phyloP scores from a whole-genome alignment of 2,888 invertebrate genomes.

The Ecdyonurus torrentis region DNA sequence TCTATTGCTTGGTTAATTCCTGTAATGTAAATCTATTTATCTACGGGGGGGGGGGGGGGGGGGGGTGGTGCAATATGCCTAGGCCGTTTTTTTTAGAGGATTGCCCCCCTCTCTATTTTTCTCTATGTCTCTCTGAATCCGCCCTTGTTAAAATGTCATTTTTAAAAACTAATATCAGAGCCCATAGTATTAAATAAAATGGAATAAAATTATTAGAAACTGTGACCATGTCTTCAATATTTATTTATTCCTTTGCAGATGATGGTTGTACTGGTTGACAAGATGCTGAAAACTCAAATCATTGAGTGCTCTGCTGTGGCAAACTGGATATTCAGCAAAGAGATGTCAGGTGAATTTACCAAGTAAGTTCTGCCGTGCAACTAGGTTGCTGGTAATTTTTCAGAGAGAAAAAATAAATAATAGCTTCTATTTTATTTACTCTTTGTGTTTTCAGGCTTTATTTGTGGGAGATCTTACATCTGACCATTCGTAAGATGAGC shows the following conservation, averaged over 20 bases:
- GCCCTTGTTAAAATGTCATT: too few species aligned
- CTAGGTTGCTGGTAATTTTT: not conserved
- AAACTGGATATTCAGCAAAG: conserved; percentile 93
- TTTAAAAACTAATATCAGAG: not conserved
- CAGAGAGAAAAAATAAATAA: not conserved
- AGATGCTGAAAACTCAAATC: conserved; percentile 92
- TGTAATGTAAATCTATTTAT: not conserved
- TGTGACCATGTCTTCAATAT: not conserved
- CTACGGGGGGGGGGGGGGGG: too few species aligned
- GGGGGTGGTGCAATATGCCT: too few species aligned
- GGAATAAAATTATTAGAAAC: not conserved
- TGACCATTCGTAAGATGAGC: conserved; percentile 93
- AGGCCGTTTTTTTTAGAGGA: too few species aligned
- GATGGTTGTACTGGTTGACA: conserved; percentile 91
- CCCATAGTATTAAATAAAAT: conserved; percentile 1
- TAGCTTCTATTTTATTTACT: not conserved
- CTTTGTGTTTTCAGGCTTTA: conserved; percentile 46
- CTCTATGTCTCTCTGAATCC: too few species aligned
- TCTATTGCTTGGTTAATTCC: too few species aligned
- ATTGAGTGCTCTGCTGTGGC: conserved; percentile 95
- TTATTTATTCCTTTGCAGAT: conserved; percentile 38
- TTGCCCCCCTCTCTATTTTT: too few species aligned
- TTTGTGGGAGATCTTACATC: conserved; percentile 91
- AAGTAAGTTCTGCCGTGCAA: conserved; percentile 32
- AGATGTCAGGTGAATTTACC: conserved; percentile 82